Evolutionary conservation across 2,113 vertebrate species (phyloP).

Genomic region (Cavia aperea): DNA sequence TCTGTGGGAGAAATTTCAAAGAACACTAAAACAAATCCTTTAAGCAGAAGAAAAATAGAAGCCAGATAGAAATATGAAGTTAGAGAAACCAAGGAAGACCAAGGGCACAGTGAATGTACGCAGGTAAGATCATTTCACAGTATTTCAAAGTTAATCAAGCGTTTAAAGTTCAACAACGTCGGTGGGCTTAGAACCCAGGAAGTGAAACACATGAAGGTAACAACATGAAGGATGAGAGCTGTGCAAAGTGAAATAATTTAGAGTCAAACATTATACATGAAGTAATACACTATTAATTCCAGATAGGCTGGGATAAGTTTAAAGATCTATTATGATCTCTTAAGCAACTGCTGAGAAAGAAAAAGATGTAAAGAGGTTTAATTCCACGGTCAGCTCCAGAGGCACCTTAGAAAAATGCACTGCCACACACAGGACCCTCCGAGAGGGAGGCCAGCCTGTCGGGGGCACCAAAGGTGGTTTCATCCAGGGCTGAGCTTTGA

Average conservation of each 20-base stretch:
- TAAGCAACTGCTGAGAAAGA: background rate
- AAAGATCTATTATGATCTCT: background rate
- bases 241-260: background rate
- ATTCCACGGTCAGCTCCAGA: background rate
- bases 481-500: background rate
- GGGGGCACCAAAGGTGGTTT: background rate
- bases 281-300: background rate
- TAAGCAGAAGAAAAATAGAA: slow-evolving; percentile 1
- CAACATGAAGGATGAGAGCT: background rate
- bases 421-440: too few relatives aligned
- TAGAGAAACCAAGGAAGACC: background rate
- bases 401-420: background rate
- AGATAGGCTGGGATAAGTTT: background rate
- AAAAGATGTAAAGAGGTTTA: background rate
- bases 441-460: background rate
- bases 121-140: background rate
- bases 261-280: background rate
- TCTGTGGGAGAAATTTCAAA: background rate
- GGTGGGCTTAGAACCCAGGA: background rate
- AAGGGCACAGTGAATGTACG: background rate
- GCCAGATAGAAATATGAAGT: background rate
- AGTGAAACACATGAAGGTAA: background rate
- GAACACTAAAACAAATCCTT: background rate
- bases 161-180: background rate
- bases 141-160: background rate